phyloP scores from a whole-genome alignment of 2,888 invertebrate genomes.

The Onchidella celtica region DNA sequence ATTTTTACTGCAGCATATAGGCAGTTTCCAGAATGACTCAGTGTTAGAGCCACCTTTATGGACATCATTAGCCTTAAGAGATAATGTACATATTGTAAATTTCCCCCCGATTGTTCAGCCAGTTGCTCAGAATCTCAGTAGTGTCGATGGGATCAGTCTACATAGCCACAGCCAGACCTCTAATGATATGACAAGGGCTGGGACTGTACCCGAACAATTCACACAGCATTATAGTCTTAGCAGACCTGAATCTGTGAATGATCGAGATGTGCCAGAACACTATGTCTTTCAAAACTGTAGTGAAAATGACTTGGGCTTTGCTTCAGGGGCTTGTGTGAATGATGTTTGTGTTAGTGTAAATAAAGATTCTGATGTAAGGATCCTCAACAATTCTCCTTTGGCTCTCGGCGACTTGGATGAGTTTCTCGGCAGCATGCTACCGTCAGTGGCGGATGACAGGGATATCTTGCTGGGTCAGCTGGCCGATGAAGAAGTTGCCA shows the following conservation, averaged over 20 bases:
- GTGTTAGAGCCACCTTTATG: conserved; percentile 14
- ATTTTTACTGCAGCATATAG: too few relatives aligned
- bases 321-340: not conserved
- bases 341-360: not conserved
- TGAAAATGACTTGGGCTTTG: not conserved
- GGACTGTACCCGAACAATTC: not conserved
- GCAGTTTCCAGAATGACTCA: too few relatives aligned
- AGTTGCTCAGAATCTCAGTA: not conserved
- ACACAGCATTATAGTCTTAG: not conserved
- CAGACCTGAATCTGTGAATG: not conserved
- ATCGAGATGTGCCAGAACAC: not conserved
- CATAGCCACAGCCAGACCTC: not conserved
- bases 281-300: conserved; percentile 7
- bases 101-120: not conserved
- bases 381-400: not conserved
- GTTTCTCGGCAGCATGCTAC: conserved; percentile 17
- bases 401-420: not conserved
- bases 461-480: not conserved
- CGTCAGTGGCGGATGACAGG: not conserved
- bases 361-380: not conserved
- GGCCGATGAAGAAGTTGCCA: conserved; percentile 16
- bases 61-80: conserved; percentile 29
- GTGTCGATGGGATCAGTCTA: not conserved
- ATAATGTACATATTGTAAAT: not conserved
- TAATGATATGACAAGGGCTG: not conserved